Base-by-base conservation (phyloP, 2,888 invertebrate species). In the Heterodera filipjevi region DNA sequence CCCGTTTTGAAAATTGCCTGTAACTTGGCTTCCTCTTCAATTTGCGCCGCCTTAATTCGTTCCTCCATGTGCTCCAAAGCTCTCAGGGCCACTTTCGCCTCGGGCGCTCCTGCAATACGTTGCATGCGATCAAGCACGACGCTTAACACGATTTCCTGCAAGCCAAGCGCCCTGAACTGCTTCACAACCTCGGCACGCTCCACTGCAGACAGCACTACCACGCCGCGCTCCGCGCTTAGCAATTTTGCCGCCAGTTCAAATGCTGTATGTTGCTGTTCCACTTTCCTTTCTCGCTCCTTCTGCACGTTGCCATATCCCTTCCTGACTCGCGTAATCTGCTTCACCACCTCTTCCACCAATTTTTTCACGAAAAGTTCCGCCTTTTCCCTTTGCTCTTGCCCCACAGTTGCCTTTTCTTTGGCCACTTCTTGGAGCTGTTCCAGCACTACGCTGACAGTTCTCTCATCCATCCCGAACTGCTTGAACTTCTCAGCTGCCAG, bases 1-100 rank as follows among this genome's bases (percentile, higher is more conserved):
- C 70, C 79, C 73, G 44, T 80, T 76, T 49, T 71, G 78, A 66
- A 32, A n/a, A 44, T 70, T n/a, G 68, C 64, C 71, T 71, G 49
- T 22, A 53, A 22, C 22, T 53, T 53, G 22, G 53, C 53, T 22
- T 53, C 53, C 6, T 53, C 53, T 22, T 53, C 53, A 6, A 53
- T 53, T 22, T 39, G 39, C 6, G 39, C 39, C 12, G 39, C 39
- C 39, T 39, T 39, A 39, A 53, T 1, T 19, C 53, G 72, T 72
- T 72, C 46, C 80, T n/a, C 71, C 33, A 30, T 59, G 16, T 35
- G 33, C 73, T 76, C 68, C 66, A 59, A 66, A 49, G 53, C 70
- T 39, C 80, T 49, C 35, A 64, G 66, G 53, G 76, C 68, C 44
- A 66, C 49, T 53, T 76, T 78, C 59, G 78, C 66, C 59, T 64